phyloP scores from a whole-genome alignment of 92 coral and sea anemone genomes.

The Phenganax stokvisi region DNA sequence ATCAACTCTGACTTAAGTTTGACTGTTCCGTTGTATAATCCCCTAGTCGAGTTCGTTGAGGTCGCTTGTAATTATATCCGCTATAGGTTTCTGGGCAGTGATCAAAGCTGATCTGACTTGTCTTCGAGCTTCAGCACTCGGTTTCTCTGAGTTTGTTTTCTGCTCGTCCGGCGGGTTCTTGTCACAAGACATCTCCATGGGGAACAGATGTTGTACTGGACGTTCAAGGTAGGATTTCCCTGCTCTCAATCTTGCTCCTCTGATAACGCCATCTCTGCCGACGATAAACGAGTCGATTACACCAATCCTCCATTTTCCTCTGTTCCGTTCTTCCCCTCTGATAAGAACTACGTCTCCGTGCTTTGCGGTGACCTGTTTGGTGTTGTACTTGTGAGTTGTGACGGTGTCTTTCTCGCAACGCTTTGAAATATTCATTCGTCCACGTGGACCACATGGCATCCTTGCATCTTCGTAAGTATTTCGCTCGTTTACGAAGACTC shows the following conservation, averaged over 20 bases:
- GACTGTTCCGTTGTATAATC: no score
- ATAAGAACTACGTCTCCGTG: conserved; percentile 28
- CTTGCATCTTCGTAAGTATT: conserved; percentile 8
- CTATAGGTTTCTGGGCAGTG: no score
- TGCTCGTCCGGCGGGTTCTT: not conserved
- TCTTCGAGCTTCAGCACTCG: no score
- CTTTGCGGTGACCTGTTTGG: not conserved
- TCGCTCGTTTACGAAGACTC: conserved; percentile 1
- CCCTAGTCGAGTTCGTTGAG: no score
- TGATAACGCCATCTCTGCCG: conserved; percentile 18
- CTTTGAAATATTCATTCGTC: not conserved
- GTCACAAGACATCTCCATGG: conserved; percentile 5
- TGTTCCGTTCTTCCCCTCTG: conserved; percentile 7
- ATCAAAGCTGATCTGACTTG: no score
- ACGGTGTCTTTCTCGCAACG: conserved; percentile 11
- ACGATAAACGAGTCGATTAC: conserved; percentile 16
- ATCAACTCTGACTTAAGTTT: not conserved
- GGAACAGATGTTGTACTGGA: conserved; percentile 8
- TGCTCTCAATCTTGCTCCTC: conserved; percentile 16
- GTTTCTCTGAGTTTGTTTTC: no score
- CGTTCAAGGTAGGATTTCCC: conserved; percentile 7
- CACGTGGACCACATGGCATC: conserved; percentile 24
- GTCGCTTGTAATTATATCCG: no score
- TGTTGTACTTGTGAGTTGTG: not conserved
- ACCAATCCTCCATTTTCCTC: conserved; percentile 31